Evolutionary conservation across 2,797 vertebrate genomes (phyloP).

Genomic region (Oreonectes daqikongensis): DNA sequence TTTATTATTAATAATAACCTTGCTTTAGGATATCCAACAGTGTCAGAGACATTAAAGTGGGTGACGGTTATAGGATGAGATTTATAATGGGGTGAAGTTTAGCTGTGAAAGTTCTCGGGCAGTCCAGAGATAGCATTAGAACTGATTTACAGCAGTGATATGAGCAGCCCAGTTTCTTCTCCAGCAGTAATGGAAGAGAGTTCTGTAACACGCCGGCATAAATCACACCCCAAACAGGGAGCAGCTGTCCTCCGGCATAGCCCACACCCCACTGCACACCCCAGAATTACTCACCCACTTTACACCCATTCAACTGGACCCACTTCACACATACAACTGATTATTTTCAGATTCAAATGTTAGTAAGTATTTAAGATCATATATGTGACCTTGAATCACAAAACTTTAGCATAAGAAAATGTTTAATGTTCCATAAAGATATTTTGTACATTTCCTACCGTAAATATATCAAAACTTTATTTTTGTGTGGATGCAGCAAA

Average conservation of each 20-base stretch:
- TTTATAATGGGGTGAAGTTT: conserved; percentile 5
- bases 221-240: conserved; percentile 61
- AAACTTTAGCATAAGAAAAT: too few species aligned
- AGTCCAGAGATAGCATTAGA: conserved; percentile 27
- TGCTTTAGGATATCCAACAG: neutral
- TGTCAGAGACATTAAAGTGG: neutral
- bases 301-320: conserved; percentile 29
- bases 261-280: conserved; percentile 35
- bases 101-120: conserved; percentile 20
- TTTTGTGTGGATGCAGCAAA: too few species aligned
- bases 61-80: conserved; percentile 3
- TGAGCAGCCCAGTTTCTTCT: conserved; percentile 31
- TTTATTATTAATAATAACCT: conserved; percentile 6
- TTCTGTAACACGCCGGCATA: conserved; percentile 57
- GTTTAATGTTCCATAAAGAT: too few species aligned
- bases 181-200: conserved; percentile 45
- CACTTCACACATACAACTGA: neutral
- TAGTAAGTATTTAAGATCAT: too few species aligned
- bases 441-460: too few species aligned
- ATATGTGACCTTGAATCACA: too few species aligned
- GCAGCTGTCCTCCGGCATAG: conserved; percentile 52
- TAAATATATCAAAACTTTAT: too few species aligned
- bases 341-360: too few species aligned
- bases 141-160: conserved; percentile 56
- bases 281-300: conserved; percentile 36